These are phyloP conservation scores for Helicoverpa zea DNA, from an alignment of 1,140 invertebrate species.

Conservation along the genomic window DNA sequence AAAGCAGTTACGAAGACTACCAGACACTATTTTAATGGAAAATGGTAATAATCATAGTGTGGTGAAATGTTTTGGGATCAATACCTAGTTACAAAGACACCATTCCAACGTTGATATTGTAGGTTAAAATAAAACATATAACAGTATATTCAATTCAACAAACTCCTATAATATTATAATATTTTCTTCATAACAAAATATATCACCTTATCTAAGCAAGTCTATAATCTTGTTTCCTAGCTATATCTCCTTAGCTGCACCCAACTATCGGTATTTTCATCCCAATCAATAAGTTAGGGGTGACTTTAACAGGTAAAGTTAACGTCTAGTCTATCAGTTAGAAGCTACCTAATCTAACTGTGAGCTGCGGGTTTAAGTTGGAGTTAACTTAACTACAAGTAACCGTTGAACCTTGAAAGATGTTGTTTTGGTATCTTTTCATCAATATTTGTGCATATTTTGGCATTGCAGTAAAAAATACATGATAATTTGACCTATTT, in stretches of 20 bases:
- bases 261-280: neutral
- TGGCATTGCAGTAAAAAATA: neutral
- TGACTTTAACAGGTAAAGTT: neutral
- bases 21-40: no score
- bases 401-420: neutral
- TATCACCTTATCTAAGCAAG: no score
- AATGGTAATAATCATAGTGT: no score
- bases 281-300: slow-evolving; percentile 15
- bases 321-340: slow-evolving; percentile 24
- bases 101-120: no score
- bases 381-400: slow-evolving; percentile 15
- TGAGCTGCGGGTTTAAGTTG: slow-evolving; percentile 12
- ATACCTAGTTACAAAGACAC: no score
- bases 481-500: neutral
- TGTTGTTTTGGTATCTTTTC: neutral
- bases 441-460: neutral
- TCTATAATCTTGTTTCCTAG: no score
- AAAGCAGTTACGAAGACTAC: no score
- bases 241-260: neutral
- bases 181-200: no score
- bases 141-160: no score
- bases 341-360: slow-evolving; percentile 19
- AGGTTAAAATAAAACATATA: no score
- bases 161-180: no score
- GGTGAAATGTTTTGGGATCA: no score